phyloP scores from a whole-genome alignment of 2,113 vertebrate species.

The Pedionomus torquatus region DNA sequence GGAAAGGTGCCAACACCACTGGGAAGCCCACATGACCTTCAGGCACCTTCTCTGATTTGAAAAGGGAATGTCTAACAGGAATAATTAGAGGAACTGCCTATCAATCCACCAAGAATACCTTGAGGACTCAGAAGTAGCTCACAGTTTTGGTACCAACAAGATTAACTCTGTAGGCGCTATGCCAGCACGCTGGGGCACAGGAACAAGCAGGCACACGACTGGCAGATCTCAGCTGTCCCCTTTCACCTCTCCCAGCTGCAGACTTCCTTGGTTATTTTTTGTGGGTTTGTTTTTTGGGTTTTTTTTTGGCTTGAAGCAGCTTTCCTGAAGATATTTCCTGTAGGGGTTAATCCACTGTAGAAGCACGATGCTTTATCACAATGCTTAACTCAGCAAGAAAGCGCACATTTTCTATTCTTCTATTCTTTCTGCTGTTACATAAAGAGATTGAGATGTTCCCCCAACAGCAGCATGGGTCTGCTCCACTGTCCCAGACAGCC shows the following conservation, averaged over 20 bases:
- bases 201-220: background rate
- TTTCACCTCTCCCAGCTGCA: background rate
- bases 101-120: background rate
- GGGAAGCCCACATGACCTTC: background rate
- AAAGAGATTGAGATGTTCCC: background rate
- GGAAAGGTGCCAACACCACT: fast-evolving
- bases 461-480: background rate
- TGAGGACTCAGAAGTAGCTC: background rate
- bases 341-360: background rate
- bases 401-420: background rate
- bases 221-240: background rate
- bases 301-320: background rate
- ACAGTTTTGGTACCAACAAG: background rate
- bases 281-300: no score
- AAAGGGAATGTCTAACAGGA: background rate
- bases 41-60: background rate
- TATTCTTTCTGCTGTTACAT: background rate
- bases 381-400: background rate
- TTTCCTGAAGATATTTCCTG: background rate
- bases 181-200: background rate
- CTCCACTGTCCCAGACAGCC: background rate
- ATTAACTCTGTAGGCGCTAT: background rate
- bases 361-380: background rate
- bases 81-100: background rate
- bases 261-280: background rate